Conservation (phyloP, 2,888 invertebrate genomes). For the Eupithecia inturbata region DNA sequence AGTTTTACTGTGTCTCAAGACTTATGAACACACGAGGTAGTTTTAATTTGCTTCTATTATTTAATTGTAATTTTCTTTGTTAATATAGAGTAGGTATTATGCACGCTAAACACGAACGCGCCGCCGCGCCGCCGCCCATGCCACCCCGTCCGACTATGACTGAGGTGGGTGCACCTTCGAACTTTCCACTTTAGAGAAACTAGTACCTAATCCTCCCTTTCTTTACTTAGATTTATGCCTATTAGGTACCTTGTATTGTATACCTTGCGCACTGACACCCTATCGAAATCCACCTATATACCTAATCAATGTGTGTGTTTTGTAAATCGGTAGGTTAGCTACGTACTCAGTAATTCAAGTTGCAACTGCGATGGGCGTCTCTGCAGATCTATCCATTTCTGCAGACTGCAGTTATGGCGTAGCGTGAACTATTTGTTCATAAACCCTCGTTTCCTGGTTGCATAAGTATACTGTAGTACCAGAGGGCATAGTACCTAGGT, state of each 20-base stretch:
- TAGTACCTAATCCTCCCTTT: no score
- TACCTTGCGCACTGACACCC: not conserved
- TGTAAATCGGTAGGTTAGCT: not conserved
- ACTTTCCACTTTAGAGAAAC: no score
- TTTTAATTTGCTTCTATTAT: no score
- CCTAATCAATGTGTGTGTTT: not conserved
- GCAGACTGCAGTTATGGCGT: constrained; percentile 19
- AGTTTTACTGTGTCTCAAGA: no score
- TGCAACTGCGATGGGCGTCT: constrained; percentile 27
- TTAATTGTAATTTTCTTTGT: no score
- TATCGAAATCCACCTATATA: not conserved
- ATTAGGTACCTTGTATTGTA: not conserved
- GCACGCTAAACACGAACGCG: no score
- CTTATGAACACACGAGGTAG: no score
- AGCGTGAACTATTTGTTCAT: constrained; percentile 33
- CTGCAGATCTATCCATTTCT: not conserved
- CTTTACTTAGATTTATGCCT: no score
- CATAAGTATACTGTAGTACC: constrained; percentile 18
- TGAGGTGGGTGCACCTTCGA: no score
- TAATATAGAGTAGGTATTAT: no score
- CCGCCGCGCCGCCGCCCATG: no score
- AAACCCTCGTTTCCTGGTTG: constrained; percentile 31
- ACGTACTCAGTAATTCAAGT: not conserved
- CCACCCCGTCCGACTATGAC: no score
- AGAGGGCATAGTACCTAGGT: not conserved